Evolutionary conservation across 2,888 invertebrate species (phyloP), one percentile per base, ranked within the genome.

Genomic region (Agriopis leucophaearia): DNA sequence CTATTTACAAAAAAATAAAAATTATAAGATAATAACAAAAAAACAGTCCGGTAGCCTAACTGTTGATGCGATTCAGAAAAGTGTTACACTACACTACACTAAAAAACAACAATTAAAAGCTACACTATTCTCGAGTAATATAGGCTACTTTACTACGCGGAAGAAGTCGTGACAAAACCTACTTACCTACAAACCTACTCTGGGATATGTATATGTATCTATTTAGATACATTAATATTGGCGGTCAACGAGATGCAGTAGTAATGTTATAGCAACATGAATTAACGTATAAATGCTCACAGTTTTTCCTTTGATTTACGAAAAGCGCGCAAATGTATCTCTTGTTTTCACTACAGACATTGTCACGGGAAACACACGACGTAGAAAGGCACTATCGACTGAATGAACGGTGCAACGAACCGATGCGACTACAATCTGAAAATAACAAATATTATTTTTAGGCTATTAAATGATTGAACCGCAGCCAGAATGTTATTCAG

Each of bases 361-460:
- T 47, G 50, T 0, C 36, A 50, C 50, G 13, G n/a, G 55, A 48
- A 59, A 65, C 54, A 18, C 40, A 5, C 18, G 15, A 48, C 38
- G 47, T 50, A 67, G 62, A 57, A n/a, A 55, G 48, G 13, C 57
- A 47, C 58, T 48, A 50, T 54, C 54, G 44, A 58, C 50, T 59
- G 59, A 57, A 51, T 27, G 56, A 12, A 44, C 55, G 57, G 62
- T 59, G 48, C 62, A 63, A 35, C 58, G 54, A 63, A 63, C 62
- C 58, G 57, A 66, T 67, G 38, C n/a, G n/a, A 40, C 15, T 47
- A 16, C n/a, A 48, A 35, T n/a, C 50, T 51, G 50, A 62, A 55
- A 66, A 60, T 66, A 60, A 55, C 51, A 58, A 27, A 4, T 16
- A 27, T 55, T 59, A 59, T 63, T 67, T 67, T 63, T 58, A 63